These are phyloP conservation scores for Erythrolamprus reginae DNA, from an alignment of 2,113 vertebrate genomes.

Conservation along the genomic window DNA sequence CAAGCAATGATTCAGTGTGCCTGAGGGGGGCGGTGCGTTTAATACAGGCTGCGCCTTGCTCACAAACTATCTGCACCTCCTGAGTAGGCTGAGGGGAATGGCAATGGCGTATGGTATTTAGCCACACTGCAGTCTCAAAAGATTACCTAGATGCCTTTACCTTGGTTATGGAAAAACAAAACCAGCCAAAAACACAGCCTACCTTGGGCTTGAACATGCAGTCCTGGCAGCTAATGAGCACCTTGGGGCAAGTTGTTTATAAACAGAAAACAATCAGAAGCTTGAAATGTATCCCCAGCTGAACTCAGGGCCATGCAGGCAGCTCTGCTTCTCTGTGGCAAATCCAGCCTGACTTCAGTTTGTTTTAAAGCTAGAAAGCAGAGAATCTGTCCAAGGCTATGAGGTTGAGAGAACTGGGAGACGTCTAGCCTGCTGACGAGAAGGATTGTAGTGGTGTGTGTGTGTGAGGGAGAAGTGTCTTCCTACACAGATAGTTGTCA, in stretches of 20 bases:
- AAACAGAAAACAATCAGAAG: constrained; percentile 63
- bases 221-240: constrained; percentile 62
- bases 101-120: neutral
- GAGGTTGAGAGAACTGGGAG: neutral
- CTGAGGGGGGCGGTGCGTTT: too few relatives aligned
- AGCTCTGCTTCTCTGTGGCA: constrained; percentile 23
- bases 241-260: constrained; percentile 61
- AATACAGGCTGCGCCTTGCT: too few relatives aligned
- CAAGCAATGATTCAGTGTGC: too few relatives aligned
- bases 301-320: constrained; percentile 25
- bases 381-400: constrained; percentile 7
- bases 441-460: too few relatives aligned
- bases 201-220: constrained; percentile 50
- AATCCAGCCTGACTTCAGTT: constrained; percentile 3
- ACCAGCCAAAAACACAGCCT: constrained; percentile 2
- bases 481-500: too few relatives aligned
- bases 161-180: constrained; percentile 25
- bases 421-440: neutral
- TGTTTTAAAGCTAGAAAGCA: neutral
- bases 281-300: constrained; percentile 45
- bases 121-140: constrained; percentile 24
- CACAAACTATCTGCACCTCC: neutral
- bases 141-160: constrained; percentile 36
- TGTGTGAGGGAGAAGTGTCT: too few relatives aligned
- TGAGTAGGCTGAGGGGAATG: neutral